phyloP scores from a whole-genome alignment of 2,797 vertebrate genomes.

The Phalanger gymnotis region DNA sequence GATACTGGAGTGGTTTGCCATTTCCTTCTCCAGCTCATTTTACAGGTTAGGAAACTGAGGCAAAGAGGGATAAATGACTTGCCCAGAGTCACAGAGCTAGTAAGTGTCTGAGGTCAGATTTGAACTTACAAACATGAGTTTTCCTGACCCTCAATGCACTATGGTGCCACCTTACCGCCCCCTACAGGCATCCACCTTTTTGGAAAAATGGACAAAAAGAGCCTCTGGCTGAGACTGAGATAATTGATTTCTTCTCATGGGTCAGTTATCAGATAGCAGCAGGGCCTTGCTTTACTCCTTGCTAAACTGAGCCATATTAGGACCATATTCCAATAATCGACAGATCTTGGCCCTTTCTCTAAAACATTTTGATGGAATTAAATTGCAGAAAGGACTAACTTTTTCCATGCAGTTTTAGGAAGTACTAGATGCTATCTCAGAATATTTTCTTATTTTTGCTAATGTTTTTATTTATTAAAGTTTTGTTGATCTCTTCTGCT shows the following conservation, averaged over 20 bases:
- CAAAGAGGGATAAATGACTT: too few species aligned
- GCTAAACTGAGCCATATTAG: not conserved
- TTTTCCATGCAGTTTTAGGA: not conserved
- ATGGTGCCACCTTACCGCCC: too few species aligned
- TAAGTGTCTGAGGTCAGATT: too few species aligned
- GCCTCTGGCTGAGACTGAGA: not conserved
- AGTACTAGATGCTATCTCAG: not conserved
- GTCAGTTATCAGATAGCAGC: not conserved
- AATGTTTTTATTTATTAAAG: not conserved
- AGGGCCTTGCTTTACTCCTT: not conserved
- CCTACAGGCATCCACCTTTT: not conserved
- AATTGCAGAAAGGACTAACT: not conserved
- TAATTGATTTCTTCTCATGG: not conserved
- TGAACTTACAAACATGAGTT: too few species aligned
- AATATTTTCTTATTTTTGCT: slow-evolving; percentile 1
- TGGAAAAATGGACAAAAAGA: not conserved
- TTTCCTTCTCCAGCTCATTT: too few species aligned
- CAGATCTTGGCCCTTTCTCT: not conserved
- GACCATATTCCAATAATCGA: not conserved
- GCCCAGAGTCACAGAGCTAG: too few species aligned
- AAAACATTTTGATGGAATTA: not conserved
- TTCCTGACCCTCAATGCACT: not conserved
- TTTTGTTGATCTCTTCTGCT: not conserved
- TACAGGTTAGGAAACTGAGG: too few species aligned
- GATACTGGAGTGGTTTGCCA: too few species aligned